Evolutionary conservation across 2,797 vertebrate genomes (phyloP), one percentile per base, ranked within the genome.

Genomic region (Allobates femoralis): DNA sequence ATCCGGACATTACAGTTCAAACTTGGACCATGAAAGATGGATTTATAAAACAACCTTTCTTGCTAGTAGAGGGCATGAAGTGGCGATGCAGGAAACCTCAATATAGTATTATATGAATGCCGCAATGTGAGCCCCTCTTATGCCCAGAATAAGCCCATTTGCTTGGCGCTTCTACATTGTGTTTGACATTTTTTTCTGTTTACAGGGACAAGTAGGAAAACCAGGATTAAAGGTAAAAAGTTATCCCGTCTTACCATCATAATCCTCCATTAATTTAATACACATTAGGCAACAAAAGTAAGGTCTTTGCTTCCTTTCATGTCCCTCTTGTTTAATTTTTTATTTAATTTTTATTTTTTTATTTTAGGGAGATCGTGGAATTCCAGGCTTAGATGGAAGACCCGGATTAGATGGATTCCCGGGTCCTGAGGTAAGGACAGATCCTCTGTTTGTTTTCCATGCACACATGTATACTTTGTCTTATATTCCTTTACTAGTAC

Each of bases 341-440:
- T 41, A 41, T 41, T 5, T 41, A 8, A 1, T 46, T 46, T 46
- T 46, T 46, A 6, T 82, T 75, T 75, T 28, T 78, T 46, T 0
- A 0, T 26, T 81, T 15, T 82, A 96, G 94, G 95, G 95, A 79
- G 92, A 94, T 1, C 77, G 90, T 0, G 95, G 98, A 87, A 2
- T 91, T 18, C 62, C 93, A 0, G 91, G 98, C 0, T 77, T 86
- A 84, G 96, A 96, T 0, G 98, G 98, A 1, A 95, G 91, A 1
- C 95, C 96, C 0, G 98, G 98, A 12, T 85, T 96, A 90, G 96
- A 97, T 1, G 98, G 98, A 12, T 94, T 95, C 60, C 94, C 95
- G 0, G 98, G 98, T 87, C 94, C 95, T 8, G 94, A 94, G 95
- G 98, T 99, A 91, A 84, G 89, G 41, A 66, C 37, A 28, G 3